Base-by-base conservation (phyloP, 2,797 vertebrate species). In the Masticophis lateralis region DNA sequence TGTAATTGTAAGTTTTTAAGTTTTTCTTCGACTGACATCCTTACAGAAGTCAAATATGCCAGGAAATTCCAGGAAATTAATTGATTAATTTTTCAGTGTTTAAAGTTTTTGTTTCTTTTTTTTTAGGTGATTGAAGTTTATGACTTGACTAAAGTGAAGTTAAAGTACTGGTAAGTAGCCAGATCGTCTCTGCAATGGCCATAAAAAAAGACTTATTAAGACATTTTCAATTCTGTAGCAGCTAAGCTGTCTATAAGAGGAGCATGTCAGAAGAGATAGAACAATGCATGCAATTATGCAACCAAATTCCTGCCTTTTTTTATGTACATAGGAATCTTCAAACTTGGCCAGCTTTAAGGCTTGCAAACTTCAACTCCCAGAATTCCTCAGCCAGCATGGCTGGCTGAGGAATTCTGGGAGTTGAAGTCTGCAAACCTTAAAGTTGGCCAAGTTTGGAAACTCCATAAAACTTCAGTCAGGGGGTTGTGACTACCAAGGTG, bases 121-220 rank as follows among this genome's bases (percentile, higher is more conserved):
- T 25, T 97, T 94, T 96, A 99, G 99, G 99, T 99, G 97, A 99
- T 99, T 97, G 99, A 99, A 99, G 99, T 99, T 95, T 99, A 99
- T 96, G 99, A 99, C 98, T 98, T 99, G 98, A 99, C 98, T 97
- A 99, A 99, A 98, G 99, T 99, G 96, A 99, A 99, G 97, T 98
- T 99, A 98, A 99, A 99, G 99, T 99, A 99, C 97, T 99, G 99
- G 99, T 99, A 97, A 98, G 99, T 98, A 93, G 93, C 92, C 14
- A 25, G 43, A 11, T 9, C 2, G 74, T 12, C 20, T 22, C 20
- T 47, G 18, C 37, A 5, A 1, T 47, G 37, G 20, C 37, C 37
- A 83, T 2, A 3, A 83, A 25, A 83, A 83, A 47, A 83, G 37
- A 43, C 20, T 79, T 43, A 25, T 47, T 47, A 25, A 83, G 37